phyloP scores from a whole-genome alignment of 2,113 vertebrate genomes.

The Ageneiosus marmoratus region DNA sequence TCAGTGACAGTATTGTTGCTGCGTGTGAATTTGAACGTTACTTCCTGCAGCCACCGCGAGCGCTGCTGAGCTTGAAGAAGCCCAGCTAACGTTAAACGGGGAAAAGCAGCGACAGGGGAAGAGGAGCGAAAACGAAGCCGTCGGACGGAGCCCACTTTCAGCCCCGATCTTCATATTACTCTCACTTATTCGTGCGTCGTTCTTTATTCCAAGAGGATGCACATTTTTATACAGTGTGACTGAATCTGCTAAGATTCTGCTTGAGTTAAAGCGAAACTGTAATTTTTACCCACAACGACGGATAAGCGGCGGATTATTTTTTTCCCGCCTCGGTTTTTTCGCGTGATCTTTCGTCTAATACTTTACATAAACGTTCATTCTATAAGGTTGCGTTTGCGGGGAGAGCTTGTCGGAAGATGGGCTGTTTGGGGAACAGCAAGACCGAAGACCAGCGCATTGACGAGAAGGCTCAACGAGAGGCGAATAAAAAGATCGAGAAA shows the following conservation, averaged over 20 bases:
- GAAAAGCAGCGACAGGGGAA: slow-evolving; percentile 66
- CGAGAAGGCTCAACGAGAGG: slow-evolving; percentile 87
- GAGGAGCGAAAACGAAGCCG: slow-evolving; percentile 47
- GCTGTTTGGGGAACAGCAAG: slow-evolving; percentile 90
- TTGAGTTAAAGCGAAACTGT: slow-evolving; percentile 38
- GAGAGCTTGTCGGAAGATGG: slow-evolving; percentile 70
- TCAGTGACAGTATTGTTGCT: background rate
- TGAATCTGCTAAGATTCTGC: slow-evolving; percentile 34
- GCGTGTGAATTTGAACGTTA: slow-evolving; percentile 46
- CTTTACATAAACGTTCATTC: slow-evolving; percentile 21
- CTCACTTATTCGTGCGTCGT: slow-evolving; percentile 47
- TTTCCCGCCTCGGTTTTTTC: slow-evolving; percentile 11
- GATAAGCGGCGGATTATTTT: slow-evolving; percentile 52
- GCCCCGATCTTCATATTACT: slow-evolving; percentile 61
- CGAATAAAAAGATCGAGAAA: slow-evolving; percentile 93
- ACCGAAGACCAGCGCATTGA: slow-evolving; percentile 88
- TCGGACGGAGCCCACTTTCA: slow-evolving; percentile 70
- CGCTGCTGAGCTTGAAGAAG: slow-evolving; percentile 72
- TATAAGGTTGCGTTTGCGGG: slow-evolving; percentile 12
- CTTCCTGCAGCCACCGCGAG: slow-evolving; percentile 75
- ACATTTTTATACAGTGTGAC: slow-evolving; percentile 39
- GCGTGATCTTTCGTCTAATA: slow-evolving; percentile 19
- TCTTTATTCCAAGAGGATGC: slow-evolving; percentile 51
- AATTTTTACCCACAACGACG: slow-evolving; percentile 42
- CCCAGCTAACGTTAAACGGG: slow-evolving; percentile 53